Base-by-base conservation (phyloP, 2,888 invertebrate genomes). In the Rhimphoctona megacephalus region DNA sequence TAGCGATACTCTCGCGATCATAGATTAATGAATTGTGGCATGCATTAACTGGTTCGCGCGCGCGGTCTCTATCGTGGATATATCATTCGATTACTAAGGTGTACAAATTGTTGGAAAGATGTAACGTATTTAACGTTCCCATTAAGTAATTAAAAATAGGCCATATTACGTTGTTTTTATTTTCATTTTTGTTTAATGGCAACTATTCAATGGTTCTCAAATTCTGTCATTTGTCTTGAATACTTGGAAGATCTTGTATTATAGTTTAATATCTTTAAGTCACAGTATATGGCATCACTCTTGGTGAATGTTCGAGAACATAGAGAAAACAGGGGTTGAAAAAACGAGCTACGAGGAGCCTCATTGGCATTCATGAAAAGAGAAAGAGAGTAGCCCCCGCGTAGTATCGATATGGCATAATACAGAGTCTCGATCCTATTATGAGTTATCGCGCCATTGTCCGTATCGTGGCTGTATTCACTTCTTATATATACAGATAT, bases 381-480 rank as follows among this genome's bases (percentile, higher is more conserved):
- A 36, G 43, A 76, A 76, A 61, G 30, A 74, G 17, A 22, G 22
- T 30, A 67, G 90, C 88, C 90, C 89, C 89, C 89, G 89, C 89
- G 88, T 91, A 90, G 91, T 92, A 93, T 93, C 92, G 92, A 92
- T 92, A 91, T 83, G 85, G 92, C 89, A 92, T 92, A 92, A 93
- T 93, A 90, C 84, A 82, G 86, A 61, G 61, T 85, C 89, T 88
- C 90, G 89, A 92, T 90, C 90, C 92, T 93, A 93, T 93, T 93
- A 94, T 94, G 93, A 94, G 91, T 94, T 94, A 94, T 93, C 92
- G 93, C 85, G 90, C 93, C 89, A 94, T 94, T 94, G 93, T 94
- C 91, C 90, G 39, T 14, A 52, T 67, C 72, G 36, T 69, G 33
- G 30, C 57, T 79, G 25, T 67, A 70, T 80, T 80, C 83, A 22